Percentiles rank a stretch among this genome's conserved stretches.
Conservation (phyloP, 1,140 invertebrate species). For the Brachionus plicatilis region DNA sequence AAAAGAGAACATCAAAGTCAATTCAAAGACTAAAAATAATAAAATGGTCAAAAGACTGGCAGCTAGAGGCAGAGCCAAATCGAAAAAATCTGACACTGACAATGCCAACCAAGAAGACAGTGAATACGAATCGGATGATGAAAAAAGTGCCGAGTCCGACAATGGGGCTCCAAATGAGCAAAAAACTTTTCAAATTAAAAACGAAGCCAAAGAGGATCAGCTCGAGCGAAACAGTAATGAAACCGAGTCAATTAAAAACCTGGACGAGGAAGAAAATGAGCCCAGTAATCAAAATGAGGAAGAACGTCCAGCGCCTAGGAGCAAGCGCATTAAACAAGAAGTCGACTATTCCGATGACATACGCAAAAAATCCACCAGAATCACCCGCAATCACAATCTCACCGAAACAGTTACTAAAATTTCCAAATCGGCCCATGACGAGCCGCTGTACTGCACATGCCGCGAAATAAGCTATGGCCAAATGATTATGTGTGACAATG, state of each 20-base stretch:
- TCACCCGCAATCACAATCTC: not conserved
- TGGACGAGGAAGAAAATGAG: slow-evolving; percentile 25
- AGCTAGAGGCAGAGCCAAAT: not conserved
- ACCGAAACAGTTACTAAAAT: not conserved
- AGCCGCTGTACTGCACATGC: slow-evolving; percentile 25
- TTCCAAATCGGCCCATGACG: slow-evolving; percentile 3
- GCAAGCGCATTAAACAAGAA: slow-evolving; percentile 9
- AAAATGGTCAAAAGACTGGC: not conserved
- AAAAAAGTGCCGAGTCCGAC: not conserved
- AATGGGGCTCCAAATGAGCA: not conserved
- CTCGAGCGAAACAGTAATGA: slow-evolving; percentile 35
- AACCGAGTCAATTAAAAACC: slow-evolving; percentile 27
- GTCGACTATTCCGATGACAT: not conserved
- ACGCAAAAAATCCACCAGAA: not conserved
- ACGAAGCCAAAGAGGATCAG: not conserved
- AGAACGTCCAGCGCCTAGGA: not conserved
- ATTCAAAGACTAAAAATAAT: not conserved
- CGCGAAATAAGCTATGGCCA: slow-evolving; percentile 27
- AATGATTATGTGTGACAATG: slow-evolving; percentile 41
- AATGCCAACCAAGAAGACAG: not conserved
- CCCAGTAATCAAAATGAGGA: not conserved
- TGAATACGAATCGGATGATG: not conserved
- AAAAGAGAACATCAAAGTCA: slow-evolving; percentile 26
- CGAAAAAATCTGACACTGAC: not conserved
- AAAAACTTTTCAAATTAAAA: not conserved